Evolutionary conservation across 2,113 vertebrate species (phyloP).

Genomic region (Jacana jacana): DNA sequence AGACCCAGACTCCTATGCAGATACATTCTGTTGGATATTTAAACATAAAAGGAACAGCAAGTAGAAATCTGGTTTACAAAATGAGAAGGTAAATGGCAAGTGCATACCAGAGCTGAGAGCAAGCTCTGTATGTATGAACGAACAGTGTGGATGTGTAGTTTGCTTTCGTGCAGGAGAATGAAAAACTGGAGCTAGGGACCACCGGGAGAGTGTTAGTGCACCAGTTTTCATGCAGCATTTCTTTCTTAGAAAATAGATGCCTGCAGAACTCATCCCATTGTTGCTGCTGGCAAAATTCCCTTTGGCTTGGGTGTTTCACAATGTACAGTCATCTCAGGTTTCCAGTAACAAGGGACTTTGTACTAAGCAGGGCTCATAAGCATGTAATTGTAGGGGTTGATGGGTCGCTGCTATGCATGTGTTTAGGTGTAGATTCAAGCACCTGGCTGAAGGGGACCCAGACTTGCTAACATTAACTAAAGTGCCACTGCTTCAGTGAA

Average conservation of each 20-base stretch:
- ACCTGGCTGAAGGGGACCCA: background rate
- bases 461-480: background rate
- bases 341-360: background rate
- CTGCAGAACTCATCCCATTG: background rate
- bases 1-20: background rate
- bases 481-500: background rate
- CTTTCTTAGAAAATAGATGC: background rate
- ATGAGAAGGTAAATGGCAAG: background rate
- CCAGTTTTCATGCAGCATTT: fast-evolving
- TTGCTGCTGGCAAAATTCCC: background rate
- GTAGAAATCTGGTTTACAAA: background rate
- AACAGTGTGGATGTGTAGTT: background rate
- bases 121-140: background rate
- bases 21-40: background rate
- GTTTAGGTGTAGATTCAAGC: background rate
- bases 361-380: background rate
- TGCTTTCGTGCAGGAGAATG: background rate
- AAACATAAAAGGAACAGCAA: background rate
- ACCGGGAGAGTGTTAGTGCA: background rate
- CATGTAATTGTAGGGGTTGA: background rate
- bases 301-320: background rate
- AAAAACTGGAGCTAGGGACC: background rate
- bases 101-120: background rate
- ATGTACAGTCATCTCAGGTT: background rate
- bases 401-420: background rate